Evolutionary conservation across 2,113 vertebrate species (phyloP).

Genomic region (Elanus axillaris): DNA sequence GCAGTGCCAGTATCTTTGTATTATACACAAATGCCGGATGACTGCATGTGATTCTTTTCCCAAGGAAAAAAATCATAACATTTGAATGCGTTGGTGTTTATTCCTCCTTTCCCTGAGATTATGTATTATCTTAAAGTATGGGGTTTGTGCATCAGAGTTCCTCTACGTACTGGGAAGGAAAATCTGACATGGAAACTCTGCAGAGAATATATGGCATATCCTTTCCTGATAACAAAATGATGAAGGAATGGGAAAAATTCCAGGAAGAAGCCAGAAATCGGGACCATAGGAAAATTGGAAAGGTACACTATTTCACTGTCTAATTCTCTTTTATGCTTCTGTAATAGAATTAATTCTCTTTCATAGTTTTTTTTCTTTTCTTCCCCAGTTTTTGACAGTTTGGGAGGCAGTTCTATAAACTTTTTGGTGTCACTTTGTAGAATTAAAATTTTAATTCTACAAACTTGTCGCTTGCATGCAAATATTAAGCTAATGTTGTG

Average conservation of each 20-base stretch:
- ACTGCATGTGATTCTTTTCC: not conserved
- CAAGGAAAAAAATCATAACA: not conserved
- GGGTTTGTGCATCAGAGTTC: constrained; percentile 67
- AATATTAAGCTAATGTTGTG: not conserved
- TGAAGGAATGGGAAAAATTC: constrained; percentile 75
- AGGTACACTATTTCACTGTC: constrained; percentile 8
- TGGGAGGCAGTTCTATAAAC: not conserved
- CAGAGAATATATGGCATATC: constrained; percentile 80
- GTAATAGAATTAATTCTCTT: not conserved
- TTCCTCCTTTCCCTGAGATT: not conserved
- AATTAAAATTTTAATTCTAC: not conserved
- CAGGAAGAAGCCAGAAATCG: constrained; percentile 76
- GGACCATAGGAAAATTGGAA: constrained; percentile 79
- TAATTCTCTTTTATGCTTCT: not conserved
- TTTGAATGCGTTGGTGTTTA: not conserved
- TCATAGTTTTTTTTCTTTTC: not conserved
- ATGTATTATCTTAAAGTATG: not conserved
- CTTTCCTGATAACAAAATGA: constrained; percentile 76
- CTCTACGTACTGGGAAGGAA: constrained; percentile 77
- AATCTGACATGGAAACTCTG: constrained; percentile 75
- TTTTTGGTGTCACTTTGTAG: not conserved
- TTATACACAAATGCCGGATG: not conserved
- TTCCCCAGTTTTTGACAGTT: not conserved
- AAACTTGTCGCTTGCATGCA: not conserved
- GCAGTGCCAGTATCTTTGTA: not conserved